Percentiles rank a stretch among this genome's conserved stretches.
Evolutionary conservation across 2,888 invertebrate genomes (phyloP).

Genomic region (Hydriomena furcata): DNA sequence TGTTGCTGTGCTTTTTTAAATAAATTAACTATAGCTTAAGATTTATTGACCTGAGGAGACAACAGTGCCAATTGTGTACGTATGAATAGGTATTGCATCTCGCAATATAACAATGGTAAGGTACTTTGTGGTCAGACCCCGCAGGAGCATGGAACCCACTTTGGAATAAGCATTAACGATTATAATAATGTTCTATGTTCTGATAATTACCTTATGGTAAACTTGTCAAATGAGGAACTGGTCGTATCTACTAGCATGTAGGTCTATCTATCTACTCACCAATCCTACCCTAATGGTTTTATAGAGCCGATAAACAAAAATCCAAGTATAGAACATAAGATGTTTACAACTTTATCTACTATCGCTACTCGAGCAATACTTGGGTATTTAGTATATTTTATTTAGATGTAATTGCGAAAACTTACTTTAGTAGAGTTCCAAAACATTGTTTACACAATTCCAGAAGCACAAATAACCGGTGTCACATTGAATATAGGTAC

Average conservation of each 20-base stretch:
- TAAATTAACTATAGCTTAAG: not conserved
- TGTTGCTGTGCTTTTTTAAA: no score
- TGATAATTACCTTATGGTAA: no score
- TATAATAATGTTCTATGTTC: no score
- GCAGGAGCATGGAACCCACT: not conserved
- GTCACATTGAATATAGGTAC: not conserved
- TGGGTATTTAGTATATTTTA: not conserved
- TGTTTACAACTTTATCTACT: no score
- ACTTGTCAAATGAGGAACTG: no score
- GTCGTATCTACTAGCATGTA: no score
- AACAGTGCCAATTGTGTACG: not conserved
- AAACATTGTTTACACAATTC: slow-evolving; percentile 2
- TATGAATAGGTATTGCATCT: slow-evolving; percentile 1
- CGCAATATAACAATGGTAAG: not conserved
- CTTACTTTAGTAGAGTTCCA: slow-evolving; percentile 1
- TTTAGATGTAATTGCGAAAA: not conserved
- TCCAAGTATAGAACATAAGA: no score
- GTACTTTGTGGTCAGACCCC: not conserved
- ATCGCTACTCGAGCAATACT: no score
- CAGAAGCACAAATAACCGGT: slow-evolving; percentile 4
- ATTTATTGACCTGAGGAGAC: not conserved
- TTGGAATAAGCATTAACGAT: not conserved
- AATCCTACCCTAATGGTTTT: no score
- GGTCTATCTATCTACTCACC: no score
- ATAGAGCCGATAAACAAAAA: no score